Evolutionary conservation across 2,888 invertebrate genomes (phyloP), one percentile per base, ranked within the genome.

Genomic region (Dione juno): DNA sequence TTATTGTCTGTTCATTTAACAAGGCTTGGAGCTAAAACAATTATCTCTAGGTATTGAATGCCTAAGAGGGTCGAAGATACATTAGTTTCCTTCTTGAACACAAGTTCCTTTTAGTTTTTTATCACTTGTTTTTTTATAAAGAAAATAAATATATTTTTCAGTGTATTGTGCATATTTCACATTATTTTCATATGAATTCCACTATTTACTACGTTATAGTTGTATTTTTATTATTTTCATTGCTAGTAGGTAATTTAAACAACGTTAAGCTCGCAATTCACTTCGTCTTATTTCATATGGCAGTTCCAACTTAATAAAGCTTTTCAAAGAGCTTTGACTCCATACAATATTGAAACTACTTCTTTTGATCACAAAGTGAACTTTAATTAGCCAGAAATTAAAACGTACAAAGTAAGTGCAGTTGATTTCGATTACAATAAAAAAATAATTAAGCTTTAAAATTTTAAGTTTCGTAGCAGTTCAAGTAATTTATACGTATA

Each of bases 301-400:
- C 16, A 57, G 57, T 57, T 7, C 37, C 16, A 57, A 57, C 37
- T 57, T 40, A 57, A 57, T 57, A 57, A 57, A 57, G 16, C 57
- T 16, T n/a, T 57, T 57, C 37, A 54, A 43, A 52, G 40, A 66
- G 65, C 40, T 53, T 52, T 65, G 14, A 11, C 40, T 16, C 37
- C 10, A 11, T 54, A 54, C 43, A 54, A 66, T 67, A 67, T 45
- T 67, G 35, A 58, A 54, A 35, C 14, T 16, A 16, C 28, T 54
- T 28, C 16, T 28, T 52, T 48, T 35, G 41, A 57, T 57, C 48
- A 64, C 19, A 64, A 64, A 64, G 64, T 37, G 50, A 50, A n/a
- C 48, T 50, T 64, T 64, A 50, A 50, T 64, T 64, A 50, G 16
- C 50, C 16, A 48, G 16, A 64, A 64, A 50, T 64, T 35, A 64